Evolutionary conservation across 2,113 vertebrate genomes (phyloP).

Genomic region (Tachysurus fulvidraco): DNA sequence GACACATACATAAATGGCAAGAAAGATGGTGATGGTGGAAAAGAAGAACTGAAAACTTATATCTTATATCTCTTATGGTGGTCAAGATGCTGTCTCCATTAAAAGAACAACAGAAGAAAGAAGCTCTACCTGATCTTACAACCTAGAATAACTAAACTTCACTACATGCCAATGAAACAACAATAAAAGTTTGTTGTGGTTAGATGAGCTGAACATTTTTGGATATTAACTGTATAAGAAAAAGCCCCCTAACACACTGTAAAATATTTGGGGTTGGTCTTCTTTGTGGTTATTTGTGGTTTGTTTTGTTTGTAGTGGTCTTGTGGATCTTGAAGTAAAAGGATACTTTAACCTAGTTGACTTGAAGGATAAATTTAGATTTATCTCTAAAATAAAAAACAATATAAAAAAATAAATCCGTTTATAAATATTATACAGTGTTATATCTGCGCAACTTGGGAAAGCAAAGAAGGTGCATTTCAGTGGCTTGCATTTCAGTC

Average conservation of each 20-base stretch:
- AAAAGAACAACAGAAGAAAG: not conserved
- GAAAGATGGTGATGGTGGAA: not conserved
- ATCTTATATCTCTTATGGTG: not conserved
- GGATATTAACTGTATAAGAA: not conserved
- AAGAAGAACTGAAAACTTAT: not conserved
- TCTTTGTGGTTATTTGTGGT: not conserved
- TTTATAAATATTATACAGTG: not conserved
- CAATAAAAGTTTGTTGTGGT: not conserved
- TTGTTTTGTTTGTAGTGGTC: not conserved
- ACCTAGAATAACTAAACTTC: not conserved
- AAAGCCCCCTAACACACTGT: not conserved
- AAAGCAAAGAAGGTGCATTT: too few species aligned
- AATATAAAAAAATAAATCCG: not conserved
- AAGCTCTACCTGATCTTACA: not conserved
- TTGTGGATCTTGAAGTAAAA: not conserved
- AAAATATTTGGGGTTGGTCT: not conserved
- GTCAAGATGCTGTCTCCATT: not conserved
- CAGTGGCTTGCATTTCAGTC: too few species aligned
- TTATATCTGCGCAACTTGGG: not conserved
- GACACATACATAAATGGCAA: not conserved
- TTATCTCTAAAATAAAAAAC: too few species aligned
- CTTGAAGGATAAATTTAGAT: too few species aligned
- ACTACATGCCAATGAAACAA: not conserved
- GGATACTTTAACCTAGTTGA: not conserved
- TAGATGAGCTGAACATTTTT: not conserved